Conservation (phyloP, 2,888 invertebrate genomes). For the Tetragonula carbonaria region DNA sequence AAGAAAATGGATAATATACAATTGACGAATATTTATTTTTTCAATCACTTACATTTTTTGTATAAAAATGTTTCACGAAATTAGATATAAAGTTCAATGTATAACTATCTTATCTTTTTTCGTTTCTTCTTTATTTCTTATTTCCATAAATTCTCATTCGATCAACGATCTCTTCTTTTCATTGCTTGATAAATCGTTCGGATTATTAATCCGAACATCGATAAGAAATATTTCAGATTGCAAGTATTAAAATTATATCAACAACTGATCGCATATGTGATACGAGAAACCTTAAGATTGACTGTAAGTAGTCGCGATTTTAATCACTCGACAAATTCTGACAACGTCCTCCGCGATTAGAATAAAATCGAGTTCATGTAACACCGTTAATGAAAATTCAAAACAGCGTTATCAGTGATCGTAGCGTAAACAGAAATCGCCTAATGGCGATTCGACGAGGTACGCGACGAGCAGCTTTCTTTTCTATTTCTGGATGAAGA, state of each 20-base stretch:
- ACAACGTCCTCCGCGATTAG: too few species aligned
- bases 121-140: too few species aligned
- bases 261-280: background rate
- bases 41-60: background rate
- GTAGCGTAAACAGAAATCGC: conserved; percentile 2
- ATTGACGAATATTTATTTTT: background rate
- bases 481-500: conserved; percentile 49
- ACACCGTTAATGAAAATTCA: background rate
- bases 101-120: too few species aligned
- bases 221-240: background rate
- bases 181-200: background rate
- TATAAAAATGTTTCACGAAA: background rate
- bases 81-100: background rate
- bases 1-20: background rate
- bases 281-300: too few species aligned
- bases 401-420: background rate
- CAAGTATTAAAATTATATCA: background rate
- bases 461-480: conserved; percentile 39
- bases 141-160: too few species aligned
- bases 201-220: background rate
- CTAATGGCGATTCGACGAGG: background rate
- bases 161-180: background rate
- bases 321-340: too few species aligned
- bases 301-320: too few species aligned
- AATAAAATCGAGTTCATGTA: background rate